Base-by-base conservation (phyloP, 2,888 invertebrate genomes). In the Vandiemenella viatica region DNA sequence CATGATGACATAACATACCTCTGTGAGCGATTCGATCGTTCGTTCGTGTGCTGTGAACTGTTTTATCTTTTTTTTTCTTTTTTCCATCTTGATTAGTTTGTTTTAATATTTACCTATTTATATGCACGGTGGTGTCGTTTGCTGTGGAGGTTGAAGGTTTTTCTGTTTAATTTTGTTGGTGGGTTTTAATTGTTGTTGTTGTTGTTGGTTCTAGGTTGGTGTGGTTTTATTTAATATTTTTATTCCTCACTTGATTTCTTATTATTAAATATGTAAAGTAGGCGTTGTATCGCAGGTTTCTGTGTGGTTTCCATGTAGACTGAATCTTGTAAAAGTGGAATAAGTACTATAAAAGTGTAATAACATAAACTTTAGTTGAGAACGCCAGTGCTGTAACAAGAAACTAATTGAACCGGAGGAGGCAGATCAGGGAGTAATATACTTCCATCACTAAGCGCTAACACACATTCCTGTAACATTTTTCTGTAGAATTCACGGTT, bases 91-190 rank as follows among this genome's bases (percentile, higher is more conserved):
- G 10, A 20, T 43, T 43, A 22, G 20, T 22, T 22, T 22, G 22
- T 8, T 15, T 43, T 43, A 16, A 22, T 21, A 16, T 43, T 43
- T 43, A 43, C 43, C 26, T 23, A 13, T 45, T 20, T 32, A 23
- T 18, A 45, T 52, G 52, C 52, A 52, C 52, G 52, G 45, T 52
- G 52, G 50, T 52, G 52, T 46, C 49, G 52, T 52, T 52, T 52
- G 52, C 46, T 50, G 46, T 46, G 49, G 38, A 37, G 47, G 46
- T 50, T 46, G 21, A 44, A 21, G 42, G 40, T 46, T 45, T 44
- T 15, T 40, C 15, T 13, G 38, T 42, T 42, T 17, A 42, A 20
- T 49, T 49, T 46, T 26, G 32, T 37, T 44, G 22, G 20, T 44
- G 44, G 43, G 37, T 41, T 49, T 49, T 46, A 37, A 37, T 38